Conservation (phyloP, 2,797 vertebrate genomes). For the Lutjanus campechanus region DNA sequence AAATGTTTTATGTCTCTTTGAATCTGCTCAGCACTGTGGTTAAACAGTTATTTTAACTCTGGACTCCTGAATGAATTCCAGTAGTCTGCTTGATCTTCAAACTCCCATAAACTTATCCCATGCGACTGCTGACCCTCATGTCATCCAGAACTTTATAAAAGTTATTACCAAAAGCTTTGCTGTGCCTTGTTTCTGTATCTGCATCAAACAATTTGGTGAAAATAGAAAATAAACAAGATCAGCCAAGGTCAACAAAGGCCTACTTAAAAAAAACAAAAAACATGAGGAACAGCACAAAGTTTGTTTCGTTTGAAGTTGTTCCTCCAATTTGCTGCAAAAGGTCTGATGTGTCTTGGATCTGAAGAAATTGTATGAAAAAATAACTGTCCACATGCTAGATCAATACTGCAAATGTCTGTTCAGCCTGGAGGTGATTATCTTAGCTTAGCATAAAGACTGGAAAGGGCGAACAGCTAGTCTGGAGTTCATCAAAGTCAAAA, state of each 20-base stretch:
- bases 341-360: conserved; percentile 1
- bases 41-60: neutral
- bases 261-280: neutral
- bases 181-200: conserved; percentile 3
- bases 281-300: neutral
- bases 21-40: neutral
- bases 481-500: neutral
- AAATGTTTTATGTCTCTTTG: conserved; percentile 1
- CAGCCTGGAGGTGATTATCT: neutral
- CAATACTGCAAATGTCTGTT: neutral
- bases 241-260: neutral
- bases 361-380: neutral
- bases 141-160: neutral
- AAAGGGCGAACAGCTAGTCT: neutral
- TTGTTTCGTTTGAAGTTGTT: neutral
- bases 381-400: neutral
- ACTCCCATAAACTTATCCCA: conserved; percentile 1
- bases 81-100: conserved; percentile 12
- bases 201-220: neutral
- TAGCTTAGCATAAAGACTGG: conserved; percentile 2
- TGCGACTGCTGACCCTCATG: neutral
- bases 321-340: neutral
- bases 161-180: neutral
- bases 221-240: conserved; percentile 1
- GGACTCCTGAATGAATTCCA: conserved; percentile 16